Conservation (phyloP, 2,888 invertebrate genomes). For the Philopedon plagiatum region DNA sequence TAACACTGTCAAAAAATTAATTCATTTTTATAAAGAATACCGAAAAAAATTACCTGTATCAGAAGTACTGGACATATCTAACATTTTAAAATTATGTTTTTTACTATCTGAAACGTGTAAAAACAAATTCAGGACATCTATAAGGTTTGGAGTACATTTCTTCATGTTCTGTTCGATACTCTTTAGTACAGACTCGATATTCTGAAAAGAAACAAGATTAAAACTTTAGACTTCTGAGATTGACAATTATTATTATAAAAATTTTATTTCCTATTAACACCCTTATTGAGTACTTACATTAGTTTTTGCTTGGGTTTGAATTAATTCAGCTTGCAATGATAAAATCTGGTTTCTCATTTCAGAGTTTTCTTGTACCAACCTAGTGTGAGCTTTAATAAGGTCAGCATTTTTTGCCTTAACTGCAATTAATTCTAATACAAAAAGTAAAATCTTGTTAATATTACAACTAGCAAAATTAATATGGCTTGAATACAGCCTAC, state of each 20-base stretch:
- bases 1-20: too few species aligned
- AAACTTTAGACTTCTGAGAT: neutral
- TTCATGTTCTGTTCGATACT: slow-evolving; percentile 24
- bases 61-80: neutral
- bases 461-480: too few species aligned
- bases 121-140: slow-evolving; percentile 28
- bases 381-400: slow-evolving; percentile 28
- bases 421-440: slow-evolving; percentile 26
- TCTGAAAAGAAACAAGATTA: neutral
- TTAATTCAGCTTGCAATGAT: slow-evolving; percentile 9
- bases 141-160: slow-evolving; percentile 25
- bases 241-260: neutral
- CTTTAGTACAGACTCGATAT: neutral
- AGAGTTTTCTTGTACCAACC: slow-evolving; percentile 23
- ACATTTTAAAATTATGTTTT: neutral
- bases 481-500: too few species aligned
- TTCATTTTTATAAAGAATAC: too few species aligned
- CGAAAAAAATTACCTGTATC: neutral
- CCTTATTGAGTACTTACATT: slow-evolving; percentile 14
- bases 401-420: slow-evolving; percentile 34
- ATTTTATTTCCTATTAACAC: neutral
- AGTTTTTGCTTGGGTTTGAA: slow-evolving; percentile 14
- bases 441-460: too few species aligned
- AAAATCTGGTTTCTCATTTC: slow-evolving; percentile 19
- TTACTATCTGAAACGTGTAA: slow-evolving; percentile 15